A percentile compares a stretch with the other conserved stretches of the same genome.
Conservation (phyloP, 1,140 invertebrate genomes). For the Bemisia tabaci region DNA sequence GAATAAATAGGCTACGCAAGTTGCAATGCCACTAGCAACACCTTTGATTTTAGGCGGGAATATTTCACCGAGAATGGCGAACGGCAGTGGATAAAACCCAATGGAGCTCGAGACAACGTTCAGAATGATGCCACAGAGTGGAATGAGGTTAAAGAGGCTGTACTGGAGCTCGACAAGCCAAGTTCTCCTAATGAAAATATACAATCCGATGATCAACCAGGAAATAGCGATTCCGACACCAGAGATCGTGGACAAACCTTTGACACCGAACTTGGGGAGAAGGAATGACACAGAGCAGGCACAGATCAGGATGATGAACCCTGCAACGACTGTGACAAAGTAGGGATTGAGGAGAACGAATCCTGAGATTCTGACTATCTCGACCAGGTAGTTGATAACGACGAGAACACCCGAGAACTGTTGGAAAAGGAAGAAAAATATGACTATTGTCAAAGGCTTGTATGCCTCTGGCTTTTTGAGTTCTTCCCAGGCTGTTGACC, state of each 20-base stretch:
- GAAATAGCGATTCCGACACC: conserved; percentile 38
- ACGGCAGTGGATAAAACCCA: conserved; percentile 45
- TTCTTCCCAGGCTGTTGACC: conserved; percentile 16
- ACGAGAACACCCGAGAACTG: conserved; percentile 45
- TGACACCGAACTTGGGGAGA: conserved; percentile 39
- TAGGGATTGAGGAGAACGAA: conserved; percentile 29
- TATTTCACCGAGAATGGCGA: conserved; percentile 41
- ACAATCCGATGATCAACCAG: conserved; percentile 38
- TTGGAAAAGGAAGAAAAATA: conserved; percentile 38
- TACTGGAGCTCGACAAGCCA: conserved; percentile 11
- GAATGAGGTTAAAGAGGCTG: conserved; percentile 30
- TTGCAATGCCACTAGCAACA: conserved; percentile 46
- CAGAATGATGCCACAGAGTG: conserved; percentile 35
- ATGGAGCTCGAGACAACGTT: conserved; percentile 38
- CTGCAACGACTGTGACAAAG: conserved; percentile 33
- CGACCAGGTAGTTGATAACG: conserved; percentile 51
- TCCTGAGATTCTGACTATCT: conserved; percentile 37
- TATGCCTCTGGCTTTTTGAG: conserved; percentile 22
- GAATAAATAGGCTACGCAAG: conserved; percentile 49
- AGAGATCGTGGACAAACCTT: conserved; percentile 35
- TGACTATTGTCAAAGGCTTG: conserved; percentile 38
- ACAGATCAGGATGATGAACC: conserved; percentile 36
- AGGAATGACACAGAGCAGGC: conserved; percentile 34
- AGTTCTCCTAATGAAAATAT: conserved; percentile 23
- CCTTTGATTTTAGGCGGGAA: conserved; percentile 33